phyloP scores from a whole-genome alignment of 2,797 vertebrate genomes.

The Artibeus lituratus region DNA sequence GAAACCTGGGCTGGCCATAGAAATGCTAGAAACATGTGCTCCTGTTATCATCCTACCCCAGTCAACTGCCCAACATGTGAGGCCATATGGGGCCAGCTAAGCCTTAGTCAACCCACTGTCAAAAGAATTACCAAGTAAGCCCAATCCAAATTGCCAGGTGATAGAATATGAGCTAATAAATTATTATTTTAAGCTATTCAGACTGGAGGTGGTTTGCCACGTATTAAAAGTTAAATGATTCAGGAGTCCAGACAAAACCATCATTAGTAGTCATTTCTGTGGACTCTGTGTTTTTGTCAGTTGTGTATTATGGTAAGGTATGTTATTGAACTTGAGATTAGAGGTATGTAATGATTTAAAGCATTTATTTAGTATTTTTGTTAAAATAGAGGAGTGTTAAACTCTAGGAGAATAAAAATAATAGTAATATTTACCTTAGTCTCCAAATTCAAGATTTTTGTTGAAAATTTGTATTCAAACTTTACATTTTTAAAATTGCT shows the following conservation, averaged over 20 bases:
- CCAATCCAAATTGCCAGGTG: neutral
- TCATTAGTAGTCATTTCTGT: neutral
- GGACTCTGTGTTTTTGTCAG: neutral
- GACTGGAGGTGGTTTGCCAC: neutral
- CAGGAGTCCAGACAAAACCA: neutral
- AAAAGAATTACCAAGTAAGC: neutral
- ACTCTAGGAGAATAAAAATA: neutral
- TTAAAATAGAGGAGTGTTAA: neutral
- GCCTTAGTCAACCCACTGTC: neutral
- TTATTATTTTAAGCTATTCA: neutral
- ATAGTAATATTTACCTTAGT: neutral
- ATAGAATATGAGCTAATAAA: neutral
- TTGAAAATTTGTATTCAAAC: neutral
- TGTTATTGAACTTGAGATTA: neutral
- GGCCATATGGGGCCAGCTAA: neutral
- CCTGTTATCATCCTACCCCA: neutral
- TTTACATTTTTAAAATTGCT: neutral
- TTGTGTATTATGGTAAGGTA: neutral
- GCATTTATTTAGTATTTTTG: neutral
- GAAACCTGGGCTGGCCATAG: neutral
- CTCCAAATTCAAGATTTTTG: neutral
- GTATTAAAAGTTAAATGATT: neutral
- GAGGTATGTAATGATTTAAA: neutral
- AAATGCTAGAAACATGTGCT: neutral
- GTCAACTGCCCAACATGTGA: neutral